phyloP scores from a whole-genome alignment of 1,140 invertebrate genomes.

The Aethina tumida region DNA sequence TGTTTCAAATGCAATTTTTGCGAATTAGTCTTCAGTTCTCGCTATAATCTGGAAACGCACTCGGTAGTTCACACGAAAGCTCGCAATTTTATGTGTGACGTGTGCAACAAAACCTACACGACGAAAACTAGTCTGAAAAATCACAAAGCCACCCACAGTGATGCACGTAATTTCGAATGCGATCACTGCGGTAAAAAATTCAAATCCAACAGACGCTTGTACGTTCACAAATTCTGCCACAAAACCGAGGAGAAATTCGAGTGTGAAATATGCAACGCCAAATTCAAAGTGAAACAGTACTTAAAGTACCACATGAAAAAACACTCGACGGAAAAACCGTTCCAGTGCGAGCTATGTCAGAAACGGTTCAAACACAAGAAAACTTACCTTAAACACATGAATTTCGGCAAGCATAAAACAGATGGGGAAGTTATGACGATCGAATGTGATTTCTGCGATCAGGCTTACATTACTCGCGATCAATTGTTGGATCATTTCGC shows the following conservation, averaged over 20 bases:
- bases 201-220: slow-evolving; percentile 23
- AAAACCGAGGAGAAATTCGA: slow-evolving; percentile 22
- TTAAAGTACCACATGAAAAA: slow-evolving; percentile 25
- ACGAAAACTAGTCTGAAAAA: slow-evolving; percentile 25
- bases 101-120: slow-evolving; percentile 21
- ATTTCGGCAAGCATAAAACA: slow-evolving; percentile 7
- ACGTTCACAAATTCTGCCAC: slow-evolving; percentile 25
- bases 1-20: slow-evolving; percentile 26
- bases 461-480: slow-evolving; percentile 4
- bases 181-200: slow-evolving; percentile 23
- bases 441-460: slow-evolving; percentile 12
- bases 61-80: slow-evolving; percentile 24
- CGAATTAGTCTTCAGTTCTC: slow-evolving; percentile 22
- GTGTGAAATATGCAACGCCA: slow-evolving; percentile 21
- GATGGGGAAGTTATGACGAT: slow-evolving; percentile 1
- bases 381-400: slow-evolving; percentile 21
- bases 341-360: slow-evolving; percentile 20
- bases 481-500: slow-evolving; percentile 8
- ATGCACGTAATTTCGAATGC: slow-evolving; percentile 21
- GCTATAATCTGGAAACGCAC: slow-evolving; percentile 26
- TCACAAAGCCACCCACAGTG: slow-evolving; percentile 20
- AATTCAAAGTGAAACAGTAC: slow-evolving; percentile 26
- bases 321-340: slow-evolving; percentile 22
- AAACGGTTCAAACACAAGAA: slow-evolving; percentile 29
- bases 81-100: slow-evolving; percentile 20